Evolutionary conservation across 2,113 vertebrate species (phyloP), one percentile per base, ranked within the genome.

Genomic region (Vireo altiloquus): DNA sequence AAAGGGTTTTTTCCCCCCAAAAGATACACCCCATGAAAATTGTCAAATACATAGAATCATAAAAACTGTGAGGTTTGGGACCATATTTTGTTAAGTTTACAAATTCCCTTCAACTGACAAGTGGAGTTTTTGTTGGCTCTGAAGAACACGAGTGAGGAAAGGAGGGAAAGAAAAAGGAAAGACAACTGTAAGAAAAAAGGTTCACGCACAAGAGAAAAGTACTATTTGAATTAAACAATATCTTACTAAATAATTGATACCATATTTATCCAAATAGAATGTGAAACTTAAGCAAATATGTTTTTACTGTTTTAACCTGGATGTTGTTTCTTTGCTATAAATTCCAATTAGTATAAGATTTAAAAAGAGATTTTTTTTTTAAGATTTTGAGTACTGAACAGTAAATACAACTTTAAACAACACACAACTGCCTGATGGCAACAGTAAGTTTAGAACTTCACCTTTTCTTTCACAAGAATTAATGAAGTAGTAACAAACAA

Each of bases 371-470:
- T 2, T 7, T 27, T 40, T 46, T 44, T 77, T 66, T 66, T 31
- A 21, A 59, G 49, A 68, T 66, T 70, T 90, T 78, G 19, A 54
- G 15, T 23, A 56, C 44, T 77, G 15, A 85, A 70, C 49, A 39
- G 30, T 39, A 93, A 96, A 57, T 25, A 50, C 5, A 9, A 49
- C 30, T 85, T 91, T 65, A 91, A 93, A 56, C 28, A 79, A 56
- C n/a, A 87, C 28, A 53, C 19, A 87, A 15, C 10, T 80, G 28
- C n/a, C 57, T 59, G 59, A 90, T 9, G 15, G 76, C 94, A 94
- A 96, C 72, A 96, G 93, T 76, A 86, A 65, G 56, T 82, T 53
- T 42, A 21, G 53, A 87, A 87, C 31, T 50, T 57, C 35, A 59
- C 23, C 35, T 91, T 37, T 74, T 86, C 68, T 79, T 95, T 82